Conservation (phyloP, 2,888 invertebrate genomes). For the Bombylius discolor region DNA sequence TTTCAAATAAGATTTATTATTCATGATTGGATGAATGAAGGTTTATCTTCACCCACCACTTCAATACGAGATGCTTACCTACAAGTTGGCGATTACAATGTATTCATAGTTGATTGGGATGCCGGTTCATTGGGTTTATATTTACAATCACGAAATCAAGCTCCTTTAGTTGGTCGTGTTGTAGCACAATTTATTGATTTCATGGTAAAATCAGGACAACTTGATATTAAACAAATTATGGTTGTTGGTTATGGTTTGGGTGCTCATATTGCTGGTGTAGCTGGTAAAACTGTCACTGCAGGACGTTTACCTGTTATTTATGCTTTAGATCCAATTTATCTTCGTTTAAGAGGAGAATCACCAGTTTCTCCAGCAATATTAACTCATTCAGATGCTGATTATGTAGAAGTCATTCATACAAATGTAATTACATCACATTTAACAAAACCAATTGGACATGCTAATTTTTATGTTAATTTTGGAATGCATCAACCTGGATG, state of each 20-base stretch:
- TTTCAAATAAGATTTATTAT: slow-evolving; percentile 24
- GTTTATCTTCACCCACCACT: slow-evolving; percentile 25
- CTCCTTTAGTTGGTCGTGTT: slow-evolving; percentile 40
- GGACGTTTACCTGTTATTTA: slow-evolving; percentile 27
- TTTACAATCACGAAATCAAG: slow-evolving; percentile 28
- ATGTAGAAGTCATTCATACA: slow-evolving; percentile 64
- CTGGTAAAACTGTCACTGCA: slow-evolving; percentile 33
- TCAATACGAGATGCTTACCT: slow-evolving; percentile 38
- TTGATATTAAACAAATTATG: slow-evolving; percentile 26
- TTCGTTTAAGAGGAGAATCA: slow-evolving; percentile 17
- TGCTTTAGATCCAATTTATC: slow-evolving; percentile 46
- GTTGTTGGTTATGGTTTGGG: slow-evolving; percentile 44
- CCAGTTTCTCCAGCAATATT: slow-evolving; percentile 39
- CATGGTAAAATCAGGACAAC: slow-evolving; percentile 44
- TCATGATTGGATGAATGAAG: slow-evolving; percentile 46
- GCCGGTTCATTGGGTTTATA: slow-evolving; percentile 25
- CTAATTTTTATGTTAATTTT: slow-evolving; percentile 48
- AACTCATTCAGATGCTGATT: slow-evolving; percentile 51
- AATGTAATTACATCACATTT: slow-evolving; percentile 50
- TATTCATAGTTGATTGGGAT: slow-evolving; percentile 46
- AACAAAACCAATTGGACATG: slow-evolving; percentile 36
- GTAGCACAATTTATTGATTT: slow-evolving; percentile 51
- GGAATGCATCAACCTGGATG: slow-evolving; percentile 50
- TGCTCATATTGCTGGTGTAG: slow-evolving; percentile 47
- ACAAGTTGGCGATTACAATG: slow-evolving; percentile 43